Evolutionary conservation across 1,140 invertebrate species (phyloP).

Genomic region (Lepidurus arcticus): DNA sequence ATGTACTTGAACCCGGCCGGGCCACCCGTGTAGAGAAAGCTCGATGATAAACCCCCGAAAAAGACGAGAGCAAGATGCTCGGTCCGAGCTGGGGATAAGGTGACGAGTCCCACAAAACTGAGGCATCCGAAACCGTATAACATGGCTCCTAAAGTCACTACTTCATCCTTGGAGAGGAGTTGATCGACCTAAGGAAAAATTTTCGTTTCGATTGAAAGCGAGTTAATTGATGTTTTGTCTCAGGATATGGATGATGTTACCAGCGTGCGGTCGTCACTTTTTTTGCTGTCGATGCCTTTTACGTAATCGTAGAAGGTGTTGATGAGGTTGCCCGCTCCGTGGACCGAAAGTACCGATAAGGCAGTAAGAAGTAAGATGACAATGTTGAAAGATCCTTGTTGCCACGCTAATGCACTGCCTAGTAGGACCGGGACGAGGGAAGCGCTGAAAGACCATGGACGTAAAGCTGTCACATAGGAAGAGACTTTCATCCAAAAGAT

Average conservation of each 20-base stretch:
- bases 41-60: conserved; percentile 93
- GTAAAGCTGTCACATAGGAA: conserved; percentile 74
- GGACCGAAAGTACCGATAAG: conserved; percentile 80
- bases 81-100: conserved; percentile 80
- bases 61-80: conserved; percentile 89
- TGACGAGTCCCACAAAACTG: conserved; percentile 74
- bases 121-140: conserved; percentile 79
- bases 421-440: conserved; percentile 82
- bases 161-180: conserved; percentile 74
- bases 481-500: conserved; percentile 63
- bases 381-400: conserved; percentile 67
- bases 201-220: too few species aligned
- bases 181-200: background rate
- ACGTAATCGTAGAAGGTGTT: conserved; percentile 94
- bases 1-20: conserved; percentile 84
- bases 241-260: conserved; percentile 58
- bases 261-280: conserved; percentile 84
- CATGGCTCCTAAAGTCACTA: conserved; percentile 77
- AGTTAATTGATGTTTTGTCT: conserved; percentile 40
- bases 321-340: conserved; percentile 92
- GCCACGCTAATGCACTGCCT: conserved; percentile 78
- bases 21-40: conserved; percentile 83
- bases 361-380: conserved; percentile 71
- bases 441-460: conserved; percentile 88
- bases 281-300: conserved; percentile 83